phyloP scores from a whole-genome alignment of 2,113 vertebrate species.

The Carassius gibelio region DNA sequence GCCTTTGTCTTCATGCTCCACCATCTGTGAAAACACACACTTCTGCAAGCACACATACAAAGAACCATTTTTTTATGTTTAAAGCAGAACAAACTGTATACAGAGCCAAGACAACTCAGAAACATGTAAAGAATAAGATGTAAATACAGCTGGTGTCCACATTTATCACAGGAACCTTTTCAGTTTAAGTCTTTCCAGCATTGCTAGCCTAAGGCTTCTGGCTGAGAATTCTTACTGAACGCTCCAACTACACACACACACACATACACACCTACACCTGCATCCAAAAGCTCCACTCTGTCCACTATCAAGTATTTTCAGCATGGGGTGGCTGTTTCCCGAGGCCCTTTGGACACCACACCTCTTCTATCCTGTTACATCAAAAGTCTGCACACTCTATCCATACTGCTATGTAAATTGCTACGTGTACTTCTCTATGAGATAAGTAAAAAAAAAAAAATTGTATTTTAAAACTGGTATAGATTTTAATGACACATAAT shows the following conservation, averaged over 20 bases:
- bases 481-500: background rate
- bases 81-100: background rate
- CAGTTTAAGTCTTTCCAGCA: constrained; percentile 44
- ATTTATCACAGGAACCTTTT: constrained; percentile 23
- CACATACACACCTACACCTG: constrained; percentile 38
- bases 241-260: constrained; percentile 45
- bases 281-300: constrained; percentile 46
- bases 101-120: background rate
- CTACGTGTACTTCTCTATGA: background rate
- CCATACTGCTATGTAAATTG: background rate
- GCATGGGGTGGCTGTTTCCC: background rate
- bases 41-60: constrained; percentile 11
- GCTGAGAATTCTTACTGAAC: background rate
- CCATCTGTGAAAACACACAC: constrained; percentile 35
- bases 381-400: constrained; percentile 3
- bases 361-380: constrained; percentile 25
- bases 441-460: background rate
- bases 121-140: background rate
- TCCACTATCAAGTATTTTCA: constrained; percentile 42
- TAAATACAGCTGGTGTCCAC: constrained; percentile 10
- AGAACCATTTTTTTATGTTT: background rate
- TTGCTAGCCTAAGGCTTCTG: constrained; percentile 16
- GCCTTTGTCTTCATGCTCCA: constrained; percentile 30
- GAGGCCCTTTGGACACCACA: background rate
- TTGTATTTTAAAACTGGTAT: background rate